Conservation (phyloP, 92 coral and sea anemone genomes). For the Parazoanthus atlanticus region DNA sequence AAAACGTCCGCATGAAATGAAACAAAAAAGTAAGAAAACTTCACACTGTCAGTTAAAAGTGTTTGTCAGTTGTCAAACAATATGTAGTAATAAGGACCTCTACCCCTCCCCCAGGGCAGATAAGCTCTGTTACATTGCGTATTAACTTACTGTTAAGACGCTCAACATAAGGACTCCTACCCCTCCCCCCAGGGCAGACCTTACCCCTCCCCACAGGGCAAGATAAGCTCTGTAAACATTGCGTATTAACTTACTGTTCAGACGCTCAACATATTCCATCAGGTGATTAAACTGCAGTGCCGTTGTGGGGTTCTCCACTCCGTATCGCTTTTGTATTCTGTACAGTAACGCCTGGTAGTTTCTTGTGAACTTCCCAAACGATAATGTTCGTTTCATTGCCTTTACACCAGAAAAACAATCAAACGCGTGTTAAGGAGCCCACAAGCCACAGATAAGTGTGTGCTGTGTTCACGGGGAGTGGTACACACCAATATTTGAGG, state of each 20-base stretch:
- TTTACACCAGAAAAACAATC: conserved; percentile 8
- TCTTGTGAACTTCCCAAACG: conserved; percentile 91
- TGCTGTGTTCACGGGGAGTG: neutral
- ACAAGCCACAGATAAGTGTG: neutral
- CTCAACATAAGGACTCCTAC: conserved; percentile 65
- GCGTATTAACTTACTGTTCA: conserved; percentile 73
- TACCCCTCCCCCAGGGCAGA: neutral
- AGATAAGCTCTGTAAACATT: too few species aligned
- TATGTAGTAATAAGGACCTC: neutral
- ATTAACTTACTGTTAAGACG: conserved; percentile 83
- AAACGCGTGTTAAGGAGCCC: neutral
- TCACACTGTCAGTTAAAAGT: too few species aligned
- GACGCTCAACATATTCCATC: conserved; percentile 95
- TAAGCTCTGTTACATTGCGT: neutral
- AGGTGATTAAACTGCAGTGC: conserved; percentile 90
- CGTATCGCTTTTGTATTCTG: conserved; percentile 91
- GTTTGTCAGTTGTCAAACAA: too few species aligned
- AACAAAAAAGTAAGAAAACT: too few species aligned
- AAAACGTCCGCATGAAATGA: too few species aligned
- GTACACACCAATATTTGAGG: too few species aligned
- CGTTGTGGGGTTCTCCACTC: conserved; percentile 84
- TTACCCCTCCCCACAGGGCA: too few species aligned
- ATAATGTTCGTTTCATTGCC: conserved; percentile 95
- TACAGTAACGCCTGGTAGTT: conserved; percentile 89
- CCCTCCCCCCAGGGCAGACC: neutral